Base-by-base conservation (phyloP, 2,113 vertebrate species). In the Tragelaphus buxtoni region DNA sequence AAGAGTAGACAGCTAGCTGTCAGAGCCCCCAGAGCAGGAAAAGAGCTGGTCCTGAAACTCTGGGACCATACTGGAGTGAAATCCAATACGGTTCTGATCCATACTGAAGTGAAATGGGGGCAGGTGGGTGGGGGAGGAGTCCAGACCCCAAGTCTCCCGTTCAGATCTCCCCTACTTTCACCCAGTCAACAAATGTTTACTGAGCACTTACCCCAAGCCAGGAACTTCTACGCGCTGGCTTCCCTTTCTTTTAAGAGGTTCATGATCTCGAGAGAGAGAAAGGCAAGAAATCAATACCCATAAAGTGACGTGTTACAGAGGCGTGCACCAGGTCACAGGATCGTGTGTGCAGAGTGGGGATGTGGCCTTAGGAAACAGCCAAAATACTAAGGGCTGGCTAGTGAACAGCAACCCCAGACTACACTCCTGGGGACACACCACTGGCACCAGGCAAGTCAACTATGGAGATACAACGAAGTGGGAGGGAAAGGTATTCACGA, bases 381-480 rank as follows among this genome's bases (percentile, higher is more conserved):
- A 8, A 7, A 4, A 10, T 9, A 10, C 47, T 39, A 89, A 87
- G 47, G 14, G 56, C 80, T 82, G 61, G n/a, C 79, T 39, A 7
- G 49, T 3, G 35, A 45, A 49, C 18, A 30, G 6, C 45, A 49
- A 26, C 35, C 24, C 45, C 5, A 32, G 26, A 72, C 53, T 56
- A 10, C 13, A 7, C 35, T 51, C 45, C 28, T 1, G 3, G n/a
- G 72, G 76, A 51, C 32, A 30, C 60, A 18, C 1, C 65, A 30
- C 32, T 61, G 12, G 24, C 28, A 32, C 45, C 35, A 26, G 45
- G 74, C 24, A 14, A 39, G 39, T 65, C 56, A 88, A 3, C 24
- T 6, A 16, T 35, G 16, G 47, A 45, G 4, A 32, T 0, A 5
- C 35, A 53, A 1, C 17, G 26, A 60, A 8, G 30, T 3, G 22